These are phyloP conservation scores for Motacilla tschutschensis DNA, from an alignment of 2,113 vertebrate species.

Conservation along the genomic window DNA sequence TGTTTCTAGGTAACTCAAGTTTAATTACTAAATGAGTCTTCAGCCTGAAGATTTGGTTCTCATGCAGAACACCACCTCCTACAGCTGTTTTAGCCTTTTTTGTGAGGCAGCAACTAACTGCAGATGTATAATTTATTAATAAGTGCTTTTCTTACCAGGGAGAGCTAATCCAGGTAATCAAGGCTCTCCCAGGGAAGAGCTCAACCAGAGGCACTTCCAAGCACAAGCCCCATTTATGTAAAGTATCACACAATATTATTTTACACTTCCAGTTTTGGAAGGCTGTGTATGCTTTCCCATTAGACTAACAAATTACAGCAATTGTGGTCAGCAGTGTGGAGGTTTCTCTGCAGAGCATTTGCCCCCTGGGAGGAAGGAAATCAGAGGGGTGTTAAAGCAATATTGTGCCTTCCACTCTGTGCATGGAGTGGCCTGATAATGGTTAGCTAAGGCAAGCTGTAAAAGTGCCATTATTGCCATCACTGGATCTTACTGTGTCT, in stretches of 20 bases:
- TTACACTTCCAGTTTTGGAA: conserved; percentile 50
- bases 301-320: conserved; percentile 72
- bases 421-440: conserved; percentile 19
- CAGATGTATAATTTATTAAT: conserved; percentile 49
- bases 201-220: conserved; percentile 30
- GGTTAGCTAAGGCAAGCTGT: conserved; percentile 30
- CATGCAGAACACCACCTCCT: neutral
- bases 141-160: conserved; percentile 29
- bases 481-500: neutral
- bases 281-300: conserved; percentile 52
- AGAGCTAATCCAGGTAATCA: conserved; percentile 53
- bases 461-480: conserved; percentile 45
- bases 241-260: conserved; percentile 61
- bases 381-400: conserved; percentile 68
- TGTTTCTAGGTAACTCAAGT: neutral
- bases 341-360: conserved; percentile 56
- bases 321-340: conserved; percentile 64
- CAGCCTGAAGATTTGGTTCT: neutral
- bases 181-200: conserved; percentile 38
- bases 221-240: conserved; percentile 38
- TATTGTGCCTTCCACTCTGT: conserved; percentile 31
- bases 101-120: neutral
- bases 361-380: conserved; percentile 62
- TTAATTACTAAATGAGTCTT: neutral
- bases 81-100: neutral